A percentile compares a stretch with the other conserved stretches of the same genome.
phyloP scores from a whole-genome alignment of 2,113 vertebrate species.

The Daboia siamensis region DNA sequence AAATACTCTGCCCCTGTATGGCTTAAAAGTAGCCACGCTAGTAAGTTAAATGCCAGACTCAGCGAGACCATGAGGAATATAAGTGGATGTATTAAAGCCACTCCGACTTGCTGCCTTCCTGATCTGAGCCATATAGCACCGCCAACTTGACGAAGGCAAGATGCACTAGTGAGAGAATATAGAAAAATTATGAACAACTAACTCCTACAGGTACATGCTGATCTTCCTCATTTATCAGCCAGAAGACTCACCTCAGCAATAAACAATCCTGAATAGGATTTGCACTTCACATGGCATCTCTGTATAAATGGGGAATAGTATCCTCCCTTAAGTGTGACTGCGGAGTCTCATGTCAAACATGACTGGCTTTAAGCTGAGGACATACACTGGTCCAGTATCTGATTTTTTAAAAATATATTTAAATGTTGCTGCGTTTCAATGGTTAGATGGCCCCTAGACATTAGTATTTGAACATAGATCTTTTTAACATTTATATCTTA shows the following conservation, averaged over 20 bases:
- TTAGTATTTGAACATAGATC: not conserved
- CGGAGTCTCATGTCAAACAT: not conserved
- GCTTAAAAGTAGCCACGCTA: too few species aligned
- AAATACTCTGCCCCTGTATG: too few species aligned
- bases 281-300: not conserved
- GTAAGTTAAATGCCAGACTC: too few species aligned
- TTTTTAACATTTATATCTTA: not conserved
- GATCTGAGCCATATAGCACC: too few species aligned
- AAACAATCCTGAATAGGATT: not conserved
- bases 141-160: too few species aligned
- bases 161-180: not conserved
- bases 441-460: not conserved
- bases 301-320: not conserved
- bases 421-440: not conserved
- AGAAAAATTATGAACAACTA: not conserved
- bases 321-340: not conserved
- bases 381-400: not conserved
- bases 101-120: too few species aligned
- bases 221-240: not conserved
- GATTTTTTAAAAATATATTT: not conserved
- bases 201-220: not conserved
- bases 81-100: too few species aligned
- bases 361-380: not conserved
- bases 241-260: not conserved
- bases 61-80: too few species aligned